These are phyloP conservation scores for Hofmannophila pseudospretella DNA, from an alignment of 2,888 invertebrate species.

Conservation along the genomic window DNA sequence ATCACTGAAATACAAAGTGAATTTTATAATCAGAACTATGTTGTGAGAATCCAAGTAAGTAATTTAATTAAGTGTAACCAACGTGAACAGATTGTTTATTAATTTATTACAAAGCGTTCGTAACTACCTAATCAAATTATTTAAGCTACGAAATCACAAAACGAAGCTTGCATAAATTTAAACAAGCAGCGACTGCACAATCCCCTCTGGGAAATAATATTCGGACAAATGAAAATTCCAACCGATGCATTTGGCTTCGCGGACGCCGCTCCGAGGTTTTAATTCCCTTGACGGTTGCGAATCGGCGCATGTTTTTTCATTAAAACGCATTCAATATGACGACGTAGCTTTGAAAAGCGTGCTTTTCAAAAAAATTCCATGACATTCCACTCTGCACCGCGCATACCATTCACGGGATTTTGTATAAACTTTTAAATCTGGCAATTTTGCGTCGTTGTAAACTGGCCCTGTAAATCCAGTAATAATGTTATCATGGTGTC, in stretches of 20 bases:
- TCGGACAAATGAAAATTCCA: slow-evolving; percentile 70
- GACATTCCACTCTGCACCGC: slow-evolving; percentile 61
- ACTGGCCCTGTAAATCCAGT: slow-evolving; percentile 16
- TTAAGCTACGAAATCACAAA: slow-evolving; percentile 40
- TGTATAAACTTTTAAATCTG: slow-evolving; percentile 44
- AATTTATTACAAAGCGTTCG: slow-evolving; percentile 5
- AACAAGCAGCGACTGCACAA: slow-evolving; percentile 43
- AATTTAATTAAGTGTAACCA: neutral
- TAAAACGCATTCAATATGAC: slow-evolving; percentile 77
- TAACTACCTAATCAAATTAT: slow-evolving; percentile 35
- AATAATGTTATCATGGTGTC: slow-evolving; percentile 19
- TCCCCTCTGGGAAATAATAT: slow-evolving; percentile 63
- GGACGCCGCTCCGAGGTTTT: slow-evolving; percentile 53
- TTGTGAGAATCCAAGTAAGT: no score
- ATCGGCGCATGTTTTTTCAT: slow-evolving; percentile 78
- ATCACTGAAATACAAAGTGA: no score
- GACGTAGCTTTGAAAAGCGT: slow-evolving; percentile 72
- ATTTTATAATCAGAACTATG: no score
- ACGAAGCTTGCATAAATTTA: slow-evolving; percentile 41
- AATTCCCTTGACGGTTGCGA: slow-evolving; percentile 76
- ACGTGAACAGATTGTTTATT: neutral
- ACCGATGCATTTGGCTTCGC: slow-evolving; percentile 56
- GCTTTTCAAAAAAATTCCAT: slow-evolving; percentile 73
- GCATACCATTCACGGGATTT: slow-evolving; percentile 49
- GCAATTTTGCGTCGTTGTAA: slow-evolving; percentile 27